phyloP scores from a whole-genome alignment of 2,797 vertebrate species.

The Gallinago stenura region DNA sequence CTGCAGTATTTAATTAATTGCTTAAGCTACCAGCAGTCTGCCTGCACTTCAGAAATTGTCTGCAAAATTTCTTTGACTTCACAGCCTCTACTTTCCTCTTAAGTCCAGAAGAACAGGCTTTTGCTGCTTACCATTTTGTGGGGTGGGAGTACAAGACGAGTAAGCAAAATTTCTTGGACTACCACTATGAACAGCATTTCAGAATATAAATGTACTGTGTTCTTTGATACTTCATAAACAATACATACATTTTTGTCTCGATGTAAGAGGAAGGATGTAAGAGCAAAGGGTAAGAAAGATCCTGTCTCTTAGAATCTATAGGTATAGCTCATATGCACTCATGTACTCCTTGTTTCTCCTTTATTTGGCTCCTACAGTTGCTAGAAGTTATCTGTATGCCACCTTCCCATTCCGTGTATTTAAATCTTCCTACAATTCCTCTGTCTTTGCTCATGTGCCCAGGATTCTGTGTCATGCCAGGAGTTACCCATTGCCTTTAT shows the following conservation, averaged over 20 bases:
- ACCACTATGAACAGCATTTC: not conserved
- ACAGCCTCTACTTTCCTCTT: not conserved
- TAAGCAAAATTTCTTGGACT: not conserved
- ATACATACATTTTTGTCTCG: not conserved
- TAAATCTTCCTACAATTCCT: not conserved
- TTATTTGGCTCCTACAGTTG: not conserved
- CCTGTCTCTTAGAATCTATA: not conserved
- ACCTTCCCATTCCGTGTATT: not conserved
- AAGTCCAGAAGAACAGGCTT: not conserved
- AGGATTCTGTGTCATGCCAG: not conserved
- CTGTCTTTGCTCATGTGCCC: not conserved
- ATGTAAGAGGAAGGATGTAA: accelerated
- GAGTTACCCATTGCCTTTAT: not conserved
- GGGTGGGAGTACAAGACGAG: not conserved
- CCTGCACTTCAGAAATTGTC: not conserved
- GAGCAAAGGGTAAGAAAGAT: not conserved
- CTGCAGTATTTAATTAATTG: not conserved
- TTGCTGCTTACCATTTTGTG: not conserved
- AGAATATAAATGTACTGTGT: not conserved
- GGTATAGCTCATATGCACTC: not conserved
- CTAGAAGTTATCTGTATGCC: not conserved
- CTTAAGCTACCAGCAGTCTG: not conserved
- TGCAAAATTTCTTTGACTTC: not conserved
- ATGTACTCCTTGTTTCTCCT: not conserved
- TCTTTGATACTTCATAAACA: not conserved